Percentiles rank a stretch among this genome's conserved stretches.
Evolutionary conservation across 2,888 invertebrate genomes (phyloP).

Genomic region (Drosophila hawaiiensis): DNA sequence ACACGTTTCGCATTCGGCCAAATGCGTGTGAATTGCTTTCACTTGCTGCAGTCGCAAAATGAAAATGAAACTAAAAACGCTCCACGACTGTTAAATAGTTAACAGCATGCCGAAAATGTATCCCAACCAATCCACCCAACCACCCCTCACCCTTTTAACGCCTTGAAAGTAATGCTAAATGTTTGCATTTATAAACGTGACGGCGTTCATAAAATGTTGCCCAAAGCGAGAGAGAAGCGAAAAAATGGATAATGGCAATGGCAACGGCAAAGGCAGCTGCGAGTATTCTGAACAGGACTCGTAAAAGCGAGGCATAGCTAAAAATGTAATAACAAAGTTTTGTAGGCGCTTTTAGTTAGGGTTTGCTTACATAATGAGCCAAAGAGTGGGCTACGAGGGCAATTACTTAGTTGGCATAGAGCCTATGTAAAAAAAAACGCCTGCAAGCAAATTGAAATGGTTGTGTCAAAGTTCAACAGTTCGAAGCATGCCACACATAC

Average conservation of each 20-base stretch:
- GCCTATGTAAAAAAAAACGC: conserved; percentile 22
- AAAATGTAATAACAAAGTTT: conserved; percentile 59
- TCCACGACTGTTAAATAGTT: conserved; percentile 69
- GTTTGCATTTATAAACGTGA: conserved; percentile 71
- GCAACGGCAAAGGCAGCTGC: conserved; percentile 37
- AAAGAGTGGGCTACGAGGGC: conserved; percentile 37
- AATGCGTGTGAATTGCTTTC: conserved; percentile 75
- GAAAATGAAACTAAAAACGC: conserved; percentile 71
- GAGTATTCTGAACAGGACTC: conserved; percentile 28
- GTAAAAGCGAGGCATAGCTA: conserved; percentile 30
- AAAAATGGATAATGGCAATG: conserved; percentile 42
- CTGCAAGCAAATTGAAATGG: conserved; percentile 37
- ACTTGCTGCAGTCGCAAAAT: conserved; percentile 57
- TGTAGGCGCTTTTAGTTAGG: conserved; percentile 45
- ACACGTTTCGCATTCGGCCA: conserved; percentile 69
- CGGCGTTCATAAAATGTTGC: conserved; percentile 55
- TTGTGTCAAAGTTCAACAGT: conserved; percentile 15
- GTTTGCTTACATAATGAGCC: conserved; percentile 37
- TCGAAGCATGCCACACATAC: background rate
- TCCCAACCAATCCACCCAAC: background rate
- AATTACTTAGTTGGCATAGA: conserved; percentile 43
- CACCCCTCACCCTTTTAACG: background rate
- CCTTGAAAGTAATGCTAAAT: conserved; percentile 46
- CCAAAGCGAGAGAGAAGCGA: conserved; percentile 2
- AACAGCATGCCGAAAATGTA: conserved; percentile 22